Evolutionary conservation across 2,113 vertebrate genomes (phyloP).

Genomic region (Melospiza georgiana): DNA sequence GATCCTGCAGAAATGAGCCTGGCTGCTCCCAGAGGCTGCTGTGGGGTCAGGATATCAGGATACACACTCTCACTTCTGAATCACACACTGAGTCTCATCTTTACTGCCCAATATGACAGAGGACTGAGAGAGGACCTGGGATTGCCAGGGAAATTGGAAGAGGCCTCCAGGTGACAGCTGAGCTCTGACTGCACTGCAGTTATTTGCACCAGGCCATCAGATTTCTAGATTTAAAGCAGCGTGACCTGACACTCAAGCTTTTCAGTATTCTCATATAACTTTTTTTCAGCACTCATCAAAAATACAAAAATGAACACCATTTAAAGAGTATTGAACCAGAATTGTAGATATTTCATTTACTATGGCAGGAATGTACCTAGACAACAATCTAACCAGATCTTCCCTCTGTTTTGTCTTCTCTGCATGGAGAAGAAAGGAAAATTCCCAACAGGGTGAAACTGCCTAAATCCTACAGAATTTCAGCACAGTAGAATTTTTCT

Average conservation of each 20-base stretch:
- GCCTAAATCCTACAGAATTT: not conserved
- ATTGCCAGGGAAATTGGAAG: not conserved
- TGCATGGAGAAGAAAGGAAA: not conserved
- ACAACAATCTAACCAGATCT: not conserved
- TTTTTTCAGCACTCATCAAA: not conserved
- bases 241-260: not conserved
- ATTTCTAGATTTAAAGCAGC: not conserved
- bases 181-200: not conserved
- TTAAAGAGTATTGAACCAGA: not conserved
- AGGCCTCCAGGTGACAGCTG: not conserved
- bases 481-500: not conserved
- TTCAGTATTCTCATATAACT: not conserved
- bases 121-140: not conserved
- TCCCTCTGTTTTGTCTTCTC: not conserved
- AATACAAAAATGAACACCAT: not conserved
- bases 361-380: not conserved
- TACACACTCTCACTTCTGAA: not conserved
- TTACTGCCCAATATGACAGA: not conserved
- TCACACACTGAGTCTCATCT: not conserved
- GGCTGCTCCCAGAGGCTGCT: not conserved
- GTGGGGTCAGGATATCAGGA: not conserved
- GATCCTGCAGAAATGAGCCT: not conserved
- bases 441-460: not conserved
- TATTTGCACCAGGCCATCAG: not conserved
- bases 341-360: not conserved